Evolutionary conservation across 2,888 invertebrate species (phyloP).

Genomic region (Busseola fusca): DNA sequence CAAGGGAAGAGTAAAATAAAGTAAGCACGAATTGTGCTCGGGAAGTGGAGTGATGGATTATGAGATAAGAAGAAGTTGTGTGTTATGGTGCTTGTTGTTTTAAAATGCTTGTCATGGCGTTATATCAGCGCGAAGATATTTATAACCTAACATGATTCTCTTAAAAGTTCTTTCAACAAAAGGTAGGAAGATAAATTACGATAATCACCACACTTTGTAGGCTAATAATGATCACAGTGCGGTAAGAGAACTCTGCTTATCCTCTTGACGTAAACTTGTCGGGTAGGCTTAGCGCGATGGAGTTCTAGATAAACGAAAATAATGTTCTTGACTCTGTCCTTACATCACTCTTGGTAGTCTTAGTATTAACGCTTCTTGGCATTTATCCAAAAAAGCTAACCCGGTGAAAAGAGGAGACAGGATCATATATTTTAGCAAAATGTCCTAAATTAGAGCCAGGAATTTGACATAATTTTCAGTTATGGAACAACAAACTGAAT

Average conservation of each 20-base stretch:
- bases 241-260: neutral
- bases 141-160: neutral
- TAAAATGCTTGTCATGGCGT: slow-evolving; percentile 7
- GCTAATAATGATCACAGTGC: neutral
- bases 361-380: slow-evolving; percentile 6
- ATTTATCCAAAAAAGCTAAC: neutral
- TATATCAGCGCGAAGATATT: neutral
- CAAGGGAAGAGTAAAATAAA: slow-evolving; percentile 26
- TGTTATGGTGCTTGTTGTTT: slow-evolving; percentile 2
- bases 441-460: neutral
- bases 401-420: neutral
- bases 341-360: neutral
- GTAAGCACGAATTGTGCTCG: slow-evolving; percentile 11
- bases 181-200: neutral
- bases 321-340: neutral
- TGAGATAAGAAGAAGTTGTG: slow-evolving; percentile 7
- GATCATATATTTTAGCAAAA: neutral
- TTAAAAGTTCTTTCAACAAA: neutral
- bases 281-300: neutral
- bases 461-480: neutral
- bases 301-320: slow-evolving; percentile 10
- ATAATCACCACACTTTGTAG: neutral
- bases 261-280: neutral
- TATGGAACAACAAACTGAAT: neutral
- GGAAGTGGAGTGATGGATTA: slow-evolving; percentile 26